Evolutionary conservation across 2,888 invertebrate genomes (phyloP).

Genomic region (Panzeria rudis): DNA sequence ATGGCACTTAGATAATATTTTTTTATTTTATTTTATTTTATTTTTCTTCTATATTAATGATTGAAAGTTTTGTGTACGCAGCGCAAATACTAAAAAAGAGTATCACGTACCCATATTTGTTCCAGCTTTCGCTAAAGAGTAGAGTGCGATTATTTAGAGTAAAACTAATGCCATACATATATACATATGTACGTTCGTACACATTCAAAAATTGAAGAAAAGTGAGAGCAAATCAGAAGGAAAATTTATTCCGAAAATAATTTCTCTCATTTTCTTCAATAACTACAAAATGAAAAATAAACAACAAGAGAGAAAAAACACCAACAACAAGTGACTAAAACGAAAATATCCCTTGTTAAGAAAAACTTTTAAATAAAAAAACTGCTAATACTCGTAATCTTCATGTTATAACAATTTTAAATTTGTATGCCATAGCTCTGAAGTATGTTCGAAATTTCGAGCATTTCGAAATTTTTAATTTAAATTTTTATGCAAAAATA

Average conservation of each 20-base stretch:
- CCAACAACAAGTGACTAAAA: background rate
- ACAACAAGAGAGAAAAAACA: background rate
- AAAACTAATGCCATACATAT: background rate
- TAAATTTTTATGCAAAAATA: too few relatives aligned
- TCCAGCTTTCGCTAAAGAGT: background rate
- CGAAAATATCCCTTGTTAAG: background rate
- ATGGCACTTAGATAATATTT: background rate
- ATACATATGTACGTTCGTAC: background rate
- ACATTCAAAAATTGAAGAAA: background rate
- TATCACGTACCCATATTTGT: background rate
- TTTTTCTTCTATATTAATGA: background rate
- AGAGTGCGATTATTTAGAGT: background rate
- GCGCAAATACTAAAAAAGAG: background rate
- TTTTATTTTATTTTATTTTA: background rate
- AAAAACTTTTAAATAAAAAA: background rate
- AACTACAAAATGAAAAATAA: background rate
- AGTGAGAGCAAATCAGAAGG: conserved; percentile 55
- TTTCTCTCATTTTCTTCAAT: background rate
- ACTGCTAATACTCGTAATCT: background rate
- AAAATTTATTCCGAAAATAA: conserved; percentile 7
- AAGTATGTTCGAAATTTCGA: background rate
- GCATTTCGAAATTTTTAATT: too few relatives aligned
- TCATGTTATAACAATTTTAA: background rate
- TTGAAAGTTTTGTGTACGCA: background rate
- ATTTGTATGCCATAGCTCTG: too few relatives aligned